Base-by-base conservation (phyloP, 2,888 invertebrate species). In the Mythimna loreyi region DNA sequence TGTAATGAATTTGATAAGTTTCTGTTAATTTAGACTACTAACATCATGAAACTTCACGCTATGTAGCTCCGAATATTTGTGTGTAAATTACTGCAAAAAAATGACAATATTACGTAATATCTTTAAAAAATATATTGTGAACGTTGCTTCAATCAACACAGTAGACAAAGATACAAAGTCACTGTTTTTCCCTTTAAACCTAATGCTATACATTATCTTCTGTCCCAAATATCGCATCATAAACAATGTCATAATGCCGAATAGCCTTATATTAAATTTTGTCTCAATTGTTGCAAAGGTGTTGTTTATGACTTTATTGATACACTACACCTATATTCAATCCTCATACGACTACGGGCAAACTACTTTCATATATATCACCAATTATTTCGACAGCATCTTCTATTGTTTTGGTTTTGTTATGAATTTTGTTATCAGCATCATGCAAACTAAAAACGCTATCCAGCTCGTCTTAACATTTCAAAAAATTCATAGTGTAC, bases 101-200 rank as follows among this genome's bases (percentile, higher is more conserved):
- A 69, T 68, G 49, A 43, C 49, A 4, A 30, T 2, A 23, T 28
- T 57, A 30, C 47, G 6, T 6, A 16, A 30, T 11, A 23, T 16
- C 5, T n/a, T 3, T 6, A 33, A 25, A 13, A 50, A n/a, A 7
- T 25, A 23, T n/a, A 2, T 23, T 1, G 9, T 52, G 1, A 50
- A 43, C 9, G 1, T 45, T 47, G 3, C 3, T 16, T 19, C 13
- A 1, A 8, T n/a, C 13, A 58, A 49, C 9, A 30, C 6, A 0
- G 33, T 78, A 3, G 71, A 71, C 1, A 25, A 53, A 49, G 70
- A 78, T 16, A 28, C 74, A 0, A 75, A 80, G 23, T n/a, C 43
- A 0, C 56, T 80, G 59, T 16, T 49, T 13, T 25, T 25, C 66
- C 16, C 73, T 33, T 57, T 80, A 6, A 70, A 80, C 23, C 5